phyloP scores from a whole-genome alignment of 2,113 vertebrate species.

The Orientallactaga bullata region DNA sequence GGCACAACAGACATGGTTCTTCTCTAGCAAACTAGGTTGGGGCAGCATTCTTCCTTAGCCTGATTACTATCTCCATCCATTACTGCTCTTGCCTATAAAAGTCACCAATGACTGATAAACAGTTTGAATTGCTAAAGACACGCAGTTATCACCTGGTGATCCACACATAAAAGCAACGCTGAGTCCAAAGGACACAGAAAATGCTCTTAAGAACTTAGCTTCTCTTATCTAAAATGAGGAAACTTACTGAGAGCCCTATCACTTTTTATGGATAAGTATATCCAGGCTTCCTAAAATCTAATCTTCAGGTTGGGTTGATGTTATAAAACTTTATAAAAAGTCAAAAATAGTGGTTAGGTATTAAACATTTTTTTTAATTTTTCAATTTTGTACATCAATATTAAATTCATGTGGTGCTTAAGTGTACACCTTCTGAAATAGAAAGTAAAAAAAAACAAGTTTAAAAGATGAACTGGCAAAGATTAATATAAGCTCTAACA shows the following conservation, averaged over 20 bases:
- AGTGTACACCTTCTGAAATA: not conserved
- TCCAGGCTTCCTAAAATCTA: slow-evolving; percentile 43
- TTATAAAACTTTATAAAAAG: slow-evolving; percentile 51
- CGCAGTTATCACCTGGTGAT: slow-evolving; percentile 65
- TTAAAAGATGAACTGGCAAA: not conserved
- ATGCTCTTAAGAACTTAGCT: slow-evolving; percentile 52
- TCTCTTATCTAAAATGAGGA: slow-evolving; percentile 67
- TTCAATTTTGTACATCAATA: slow-evolving; percentile 44
- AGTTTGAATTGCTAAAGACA: slow-evolving; percentile 67
- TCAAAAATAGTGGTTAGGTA: slow-evolving; percentile 36
- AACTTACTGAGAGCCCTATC: slow-evolving; percentile 48
- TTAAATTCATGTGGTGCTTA: slow-evolving; percentile 57
- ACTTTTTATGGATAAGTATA: slow-evolving; percentile 47
- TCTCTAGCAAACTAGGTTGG: slow-evolving; percentile 67
- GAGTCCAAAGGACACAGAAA: slow-evolving; percentile 56
- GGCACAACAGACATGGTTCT: slow-evolving; percentile 74
- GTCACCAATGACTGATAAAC: slow-evolving; percentile 73
- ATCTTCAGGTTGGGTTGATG: slow-evolving; percentile 59
- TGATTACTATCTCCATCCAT: slow-evolving; percentile 75
- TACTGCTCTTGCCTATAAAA: slow-evolving; percentile 76
- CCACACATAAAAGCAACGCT: slow-evolving; percentile 49
- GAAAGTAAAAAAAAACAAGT: not conserved
- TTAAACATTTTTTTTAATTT: slow-evolving; percentile 43
- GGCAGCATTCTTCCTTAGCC: slow-evolving; percentile 71
- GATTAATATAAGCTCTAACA: slow-evolving; percentile 68